Base-by-base conservation (phyloP, 2,888 invertebrate species). In the Ornithoptera alexandrae region DNA sequence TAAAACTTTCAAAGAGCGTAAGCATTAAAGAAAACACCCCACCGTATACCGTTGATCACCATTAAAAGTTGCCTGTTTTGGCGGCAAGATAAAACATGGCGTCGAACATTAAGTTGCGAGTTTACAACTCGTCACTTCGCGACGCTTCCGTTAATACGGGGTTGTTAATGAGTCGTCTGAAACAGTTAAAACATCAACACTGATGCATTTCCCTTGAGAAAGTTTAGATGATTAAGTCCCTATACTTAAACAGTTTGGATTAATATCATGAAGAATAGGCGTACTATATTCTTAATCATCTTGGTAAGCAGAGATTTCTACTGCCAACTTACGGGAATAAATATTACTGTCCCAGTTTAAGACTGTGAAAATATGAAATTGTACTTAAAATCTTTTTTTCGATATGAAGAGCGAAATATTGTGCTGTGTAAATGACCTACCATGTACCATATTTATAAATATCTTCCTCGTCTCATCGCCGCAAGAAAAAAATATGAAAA, bases 41-140 rank as follows among this genome's bases (percentile, higher is more conserved):
- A 77, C 78, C 69, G 57, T 72, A 73, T 76, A 71, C 79, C 77
- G 78, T 78, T 81, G 78, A 84, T 83, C 85, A 83, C 78, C 84
- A 84, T 87, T 85, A 85, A 86, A 87, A 86, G 82, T 84, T 81
- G 77, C 72, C 76, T 76, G 80, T 81, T 83, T 81, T 79, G 79
- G 78, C 77, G 81, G 78, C 80, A 80, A 84, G 87, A 87, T 88
- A 87, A 87, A 86, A 84, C 81, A 81, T 72, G 69, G 72, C 77
- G 76, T 77, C 76, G 78, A 30, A 79, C 79, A 79, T 78, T 79
- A 78, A 78, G 79, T 77, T 83, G 84, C 67, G 17, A 69, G 70
- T 70, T 70, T 84, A 86, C 83, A 84, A 84, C 84, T 84, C 85
- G 81, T 84, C 83, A 77, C 78, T 77, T 78, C 77, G 77, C 66